A percentile compares a stretch with the other conserved stretches of the same genome.
These are phyloP conservation scores for Hipposideros larvatus DNA, from an alignment of 2,797 vertebrate species.

Conservation along the genomic window DNA sequence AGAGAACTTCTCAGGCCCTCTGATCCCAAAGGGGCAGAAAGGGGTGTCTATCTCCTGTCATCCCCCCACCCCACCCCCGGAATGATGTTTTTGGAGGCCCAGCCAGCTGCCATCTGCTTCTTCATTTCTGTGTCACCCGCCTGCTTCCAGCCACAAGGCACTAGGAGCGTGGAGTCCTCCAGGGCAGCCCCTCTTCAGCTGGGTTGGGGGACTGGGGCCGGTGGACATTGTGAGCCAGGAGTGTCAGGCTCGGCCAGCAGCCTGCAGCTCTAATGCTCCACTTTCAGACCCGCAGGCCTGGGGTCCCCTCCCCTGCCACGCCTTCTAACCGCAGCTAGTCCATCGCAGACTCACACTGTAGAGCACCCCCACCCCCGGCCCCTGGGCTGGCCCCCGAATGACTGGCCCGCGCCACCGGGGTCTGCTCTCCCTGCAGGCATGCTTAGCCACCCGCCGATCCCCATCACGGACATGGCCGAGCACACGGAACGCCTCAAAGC, in stretches of 20 bases:
- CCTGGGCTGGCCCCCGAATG: rapidly evolving
- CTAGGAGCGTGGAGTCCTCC: not conserved
- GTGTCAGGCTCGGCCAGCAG: not conserved
- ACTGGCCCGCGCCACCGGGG: not conserved
- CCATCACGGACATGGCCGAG: constrained; percentile 96
- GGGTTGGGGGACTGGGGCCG: not conserved
- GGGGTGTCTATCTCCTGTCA: rapidly evolving
- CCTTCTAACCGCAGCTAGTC: constrained; percentile 88
- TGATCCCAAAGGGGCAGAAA: not conserved
- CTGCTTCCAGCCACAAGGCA: not conserved
- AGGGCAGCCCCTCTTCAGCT: not conserved
- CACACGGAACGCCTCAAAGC: constrained; percentile 98
- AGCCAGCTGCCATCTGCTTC: not conserved
- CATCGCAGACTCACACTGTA: constrained; percentile 87
- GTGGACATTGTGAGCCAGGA: constrained; percentile 71
- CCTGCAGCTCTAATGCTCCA: not conserved
- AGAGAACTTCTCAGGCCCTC: not conserved
- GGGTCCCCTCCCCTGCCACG: constrained; percentile 72
- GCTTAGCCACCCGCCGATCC: constrained; percentile 98
- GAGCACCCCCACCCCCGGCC: constrained; percentile 60
- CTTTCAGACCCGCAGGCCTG: not conserved
- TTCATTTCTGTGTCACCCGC: not conserved
- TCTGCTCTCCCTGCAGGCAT: constrained; percentile 92
- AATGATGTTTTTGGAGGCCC: rapidly evolving
- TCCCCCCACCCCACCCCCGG: rapidly evolving